phyloP scores from a whole-genome alignment of 2,888 invertebrate genomes.

The Amblyteles armatorius region DNA sequence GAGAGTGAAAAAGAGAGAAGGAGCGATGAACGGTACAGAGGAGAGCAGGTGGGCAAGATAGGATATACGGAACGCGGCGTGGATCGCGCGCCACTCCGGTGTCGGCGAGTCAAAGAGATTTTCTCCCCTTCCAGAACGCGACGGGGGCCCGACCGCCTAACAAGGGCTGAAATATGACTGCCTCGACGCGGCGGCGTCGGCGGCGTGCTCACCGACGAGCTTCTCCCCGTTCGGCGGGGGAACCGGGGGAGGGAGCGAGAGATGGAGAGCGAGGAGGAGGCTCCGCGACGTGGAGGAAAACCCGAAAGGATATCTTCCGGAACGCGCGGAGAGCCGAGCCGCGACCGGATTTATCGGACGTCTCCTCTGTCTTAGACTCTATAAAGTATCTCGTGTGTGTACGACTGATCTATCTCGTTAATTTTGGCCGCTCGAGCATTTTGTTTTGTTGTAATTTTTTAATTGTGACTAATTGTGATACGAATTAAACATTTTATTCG shows the following conservation, averaged over 20 bases:
- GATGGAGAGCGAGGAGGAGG: conserved; percentile 42
- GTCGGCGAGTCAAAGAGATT: conserved; percentile 83
- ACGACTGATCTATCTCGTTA: conserved; percentile 52
- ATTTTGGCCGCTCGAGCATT: conserved; percentile 27
- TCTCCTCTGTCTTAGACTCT: conserved; percentile 57
- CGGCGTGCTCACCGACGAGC: conserved; percentile 56
- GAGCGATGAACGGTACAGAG: conserved; percentile 70
- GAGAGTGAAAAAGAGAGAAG: conserved; percentile 41
- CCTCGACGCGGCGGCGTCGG: conserved; percentile 74
- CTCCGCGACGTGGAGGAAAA: conserved; percentile 53
- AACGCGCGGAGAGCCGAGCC: conserved; percentile 43
- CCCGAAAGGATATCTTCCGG: conserved; percentile 58
- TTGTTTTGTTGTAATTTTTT: neutral
- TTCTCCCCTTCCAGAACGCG: conserved; percentile 80
- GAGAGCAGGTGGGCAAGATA: conserved; percentile 80
- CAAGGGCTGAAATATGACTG: conserved; percentile 83
- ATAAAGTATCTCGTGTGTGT: conserved; percentile 53
- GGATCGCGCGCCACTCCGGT: conserved; percentile 80
- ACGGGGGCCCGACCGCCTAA: conserved; percentile 81
- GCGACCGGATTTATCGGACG: conserved; percentile 58
- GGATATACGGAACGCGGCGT: conserved; percentile 77
- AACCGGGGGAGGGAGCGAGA: conserved; percentile 44
- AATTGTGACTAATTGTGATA: conserved; percentile 30
- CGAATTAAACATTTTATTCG: conserved; percentile 17
- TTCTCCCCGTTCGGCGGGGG: conserved; percentile 53